Percentiles rank a stretch among this genome's conserved stretches.
phyloP scores from a whole-genome alignment of 2,888 invertebrate genomes.

The Hydriomena furcata region DNA sequence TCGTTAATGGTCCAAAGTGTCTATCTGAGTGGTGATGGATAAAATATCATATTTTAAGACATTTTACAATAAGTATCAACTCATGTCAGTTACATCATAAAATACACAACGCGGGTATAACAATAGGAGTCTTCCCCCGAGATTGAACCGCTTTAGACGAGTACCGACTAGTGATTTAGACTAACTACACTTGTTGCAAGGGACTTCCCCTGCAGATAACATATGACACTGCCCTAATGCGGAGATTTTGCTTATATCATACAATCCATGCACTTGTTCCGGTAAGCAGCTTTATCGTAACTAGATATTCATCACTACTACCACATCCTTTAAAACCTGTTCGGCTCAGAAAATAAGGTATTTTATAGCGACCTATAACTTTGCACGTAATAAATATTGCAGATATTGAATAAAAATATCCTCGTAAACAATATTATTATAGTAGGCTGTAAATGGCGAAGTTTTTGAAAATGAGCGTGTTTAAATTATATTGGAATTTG shows the following conservation, averaged over 20 bases:
- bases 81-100: slow-evolving; percentile 37
- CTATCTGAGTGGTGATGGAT: too few relatives aligned
- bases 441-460: slow-evolving; percentile 38
- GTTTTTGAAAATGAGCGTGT: slow-evolving; percentile 26
- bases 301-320: slow-evolving; percentile 24
- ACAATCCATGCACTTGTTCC: slow-evolving; percentile 54
- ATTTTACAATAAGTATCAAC: slow-evolving; percentile 53
- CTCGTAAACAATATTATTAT: slow-evolving; percentile 48
- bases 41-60: too few relatives aligned
- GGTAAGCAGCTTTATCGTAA: slow-evolving; percentile 41
- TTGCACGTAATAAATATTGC: slow-evolving; percentile 51
- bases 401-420: slow-evolving; percentile 55
- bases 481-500: slow-evolving; percentile 11
- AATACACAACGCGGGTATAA: slow-evolving; percentile 46
- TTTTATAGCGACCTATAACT: slow-evolving; percentile 51
- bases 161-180: slow-evolving; percentile 71
- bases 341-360: slow-evolving; percentile 46
- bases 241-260: slow-evolving; percentile 57
- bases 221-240: slow-evolving; percentile 69
- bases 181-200: slow-evolving; percentile 75
- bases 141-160: slow-evolving; percentile 64
- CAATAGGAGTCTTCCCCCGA: slow-evolving; percentile 64
- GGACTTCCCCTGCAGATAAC: slow-evolving; percentile 54
- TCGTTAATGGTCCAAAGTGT: too few relatives aligned
- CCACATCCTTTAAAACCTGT: slow-evolving; percentile 45